Percentiles rank a stretch among this genome's conserved stretches.
These are phyloP conservation scores for Zeuzera pyrina DNA, from an alignment of 2,888 invertebrate genomes.

Conservation along the genomic window DNA sequence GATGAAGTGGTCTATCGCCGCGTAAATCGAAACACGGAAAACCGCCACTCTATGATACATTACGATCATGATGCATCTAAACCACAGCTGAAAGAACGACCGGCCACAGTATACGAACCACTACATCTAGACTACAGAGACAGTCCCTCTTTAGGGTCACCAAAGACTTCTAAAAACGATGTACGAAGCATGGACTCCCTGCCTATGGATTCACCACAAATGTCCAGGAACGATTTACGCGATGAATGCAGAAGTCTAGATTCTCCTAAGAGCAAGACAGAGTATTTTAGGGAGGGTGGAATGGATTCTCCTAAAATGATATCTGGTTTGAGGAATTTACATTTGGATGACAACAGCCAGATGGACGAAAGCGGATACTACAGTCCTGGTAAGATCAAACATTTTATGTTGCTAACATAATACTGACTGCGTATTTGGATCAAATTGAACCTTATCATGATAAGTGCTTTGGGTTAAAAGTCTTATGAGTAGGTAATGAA, in stretches of 20 bases:
- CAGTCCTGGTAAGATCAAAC: conserved; percentile 57
- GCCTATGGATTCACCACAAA: conserved; percentile 57
- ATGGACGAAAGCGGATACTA: conserved; percentile 69
- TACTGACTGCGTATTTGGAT: no score
- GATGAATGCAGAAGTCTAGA: conserved; percentile 57
- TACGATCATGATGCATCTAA: conserved; percentile 58
- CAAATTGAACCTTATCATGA: no score
- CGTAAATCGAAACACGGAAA: conserved; percentile 50
- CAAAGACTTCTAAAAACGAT: conserved; percentile 56
- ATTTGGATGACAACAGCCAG: conserved; percentile 60
- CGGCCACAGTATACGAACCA: conserved; percentile 60
- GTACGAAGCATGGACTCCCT: conserved; percentile 56
- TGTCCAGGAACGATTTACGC: conserved; percentile 51
- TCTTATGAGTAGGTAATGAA: no score
- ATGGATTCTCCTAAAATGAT: conserved; percentile 57
- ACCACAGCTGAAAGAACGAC: conserved; percentile 55
- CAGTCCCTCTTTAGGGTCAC: conserved; percentile 53
- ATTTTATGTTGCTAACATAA: no score
- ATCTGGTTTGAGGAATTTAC: conserved; percentile 53
- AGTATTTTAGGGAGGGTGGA: conserved; percentile 50
- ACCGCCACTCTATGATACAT: conserved; percentile 68
- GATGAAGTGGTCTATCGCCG: conserved; percentile 55
- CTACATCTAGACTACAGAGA: conserved; percentile 59
- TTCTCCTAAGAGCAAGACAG: conserved; percentile 55
- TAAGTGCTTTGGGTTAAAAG: no score